Evolutionary conservation across 2,113 vertebrate species (phyloP).

Genomic region (Gambusia affinis): DNA sequence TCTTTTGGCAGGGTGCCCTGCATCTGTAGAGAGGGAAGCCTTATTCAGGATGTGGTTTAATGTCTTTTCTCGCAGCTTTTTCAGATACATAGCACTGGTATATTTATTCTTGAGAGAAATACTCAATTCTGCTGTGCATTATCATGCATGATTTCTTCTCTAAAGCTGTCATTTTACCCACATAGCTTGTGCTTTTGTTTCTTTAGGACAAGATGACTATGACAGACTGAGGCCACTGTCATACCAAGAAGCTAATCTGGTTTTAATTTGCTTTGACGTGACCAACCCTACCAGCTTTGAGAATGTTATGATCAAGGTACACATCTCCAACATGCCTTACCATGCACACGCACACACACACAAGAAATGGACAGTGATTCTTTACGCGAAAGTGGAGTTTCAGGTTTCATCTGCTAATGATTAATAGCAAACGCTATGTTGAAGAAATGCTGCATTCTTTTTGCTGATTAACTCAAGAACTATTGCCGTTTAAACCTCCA

Average conservation of each 20-base stretch:
- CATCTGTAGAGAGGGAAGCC: conserved; percentile 68
- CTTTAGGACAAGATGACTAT: conserved; percentile 94
- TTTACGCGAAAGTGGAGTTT: conserved; percentile 2
- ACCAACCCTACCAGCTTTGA: conserved; percentile 95
- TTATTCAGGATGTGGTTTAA: conserved; percentile 78
- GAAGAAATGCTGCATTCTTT: conserved; percentile 28
- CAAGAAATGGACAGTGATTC: not conserved
- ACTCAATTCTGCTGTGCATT: not conserved
- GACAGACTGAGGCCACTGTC: conserved; percentile 93
- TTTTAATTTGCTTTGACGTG: conserved; percentile 95
- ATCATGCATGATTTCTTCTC: not conserved
- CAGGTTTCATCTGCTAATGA: conserved; percentile 36
- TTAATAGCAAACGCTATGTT: conserved; percentile 27
- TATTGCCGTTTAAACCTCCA: conserved; percentile 37
- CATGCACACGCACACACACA: not conserved
- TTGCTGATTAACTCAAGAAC: conserved; percentile 41
- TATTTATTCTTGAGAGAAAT: conserved; percentile 4
- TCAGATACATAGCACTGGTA: conserved; percentile 14
- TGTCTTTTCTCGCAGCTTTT: conserved; percentile 1
- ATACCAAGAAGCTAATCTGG: conserved; percentile 89
- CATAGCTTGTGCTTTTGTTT: conserved; percentile 1
- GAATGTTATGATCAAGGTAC: conserved; percentile 93
- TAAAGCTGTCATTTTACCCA: not conserved
- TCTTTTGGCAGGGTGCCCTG: conserved; percentile 37
- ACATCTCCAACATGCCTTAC: not conserved